These are phyloP conservation scores for Allophyes oxyacanthae DNA, from an alignment of 2,888 invertebrate genomes.

Conservation along the genomic window DNA sequence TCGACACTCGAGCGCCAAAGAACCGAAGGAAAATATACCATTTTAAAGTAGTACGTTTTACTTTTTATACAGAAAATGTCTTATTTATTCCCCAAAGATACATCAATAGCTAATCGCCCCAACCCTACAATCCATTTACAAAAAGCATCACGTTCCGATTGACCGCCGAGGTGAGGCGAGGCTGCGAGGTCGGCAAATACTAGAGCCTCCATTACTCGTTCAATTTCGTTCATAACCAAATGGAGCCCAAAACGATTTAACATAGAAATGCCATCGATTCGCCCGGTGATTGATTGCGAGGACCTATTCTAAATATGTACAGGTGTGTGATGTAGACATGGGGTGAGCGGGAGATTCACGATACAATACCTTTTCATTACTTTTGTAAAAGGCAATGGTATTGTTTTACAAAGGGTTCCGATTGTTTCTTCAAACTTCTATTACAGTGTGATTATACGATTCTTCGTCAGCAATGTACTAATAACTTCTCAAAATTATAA, in stretches of 20 bases:
- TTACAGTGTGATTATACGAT: too few relatives aligned
- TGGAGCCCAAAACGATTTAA: constrained; percentile 46
- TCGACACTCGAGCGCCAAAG: too few relatives aligned
- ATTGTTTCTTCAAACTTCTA: too few relatives aligned
- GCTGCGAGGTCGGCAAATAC: constrained; percentile 15
- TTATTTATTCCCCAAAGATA: too few relatives aligned
- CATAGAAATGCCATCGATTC: constrained; percentile 41
- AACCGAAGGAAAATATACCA: too few relatives aligned
- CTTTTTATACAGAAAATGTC: too few relatives aligned
- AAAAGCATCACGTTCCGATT: constrained; percentile 8
- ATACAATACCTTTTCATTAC: too few relatives aligned
- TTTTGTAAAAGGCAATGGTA: too few relatives aligned
- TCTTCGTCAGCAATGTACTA: too few relatives aligned
- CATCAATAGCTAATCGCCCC: not conserved
- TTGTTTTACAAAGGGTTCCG: too few relatives aligned
- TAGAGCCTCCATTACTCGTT: constrained; percentile 16
- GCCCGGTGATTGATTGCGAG: constrained; percentile 45
- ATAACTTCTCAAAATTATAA: too few relatives aligned
- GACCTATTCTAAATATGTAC: constrained; percentile 31
- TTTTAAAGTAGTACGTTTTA: too few relatives aligned
- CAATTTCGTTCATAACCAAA: constrained; percentile 24
- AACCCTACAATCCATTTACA: not conserved
- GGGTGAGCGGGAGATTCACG: not conserved
- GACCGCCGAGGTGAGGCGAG: not conserved
- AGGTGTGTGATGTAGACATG: constrained; percentile 11